phyloP scores from a whole-genome alignment of 2,797 vertebrate species.

The Enteromius mattozi region DNA sequence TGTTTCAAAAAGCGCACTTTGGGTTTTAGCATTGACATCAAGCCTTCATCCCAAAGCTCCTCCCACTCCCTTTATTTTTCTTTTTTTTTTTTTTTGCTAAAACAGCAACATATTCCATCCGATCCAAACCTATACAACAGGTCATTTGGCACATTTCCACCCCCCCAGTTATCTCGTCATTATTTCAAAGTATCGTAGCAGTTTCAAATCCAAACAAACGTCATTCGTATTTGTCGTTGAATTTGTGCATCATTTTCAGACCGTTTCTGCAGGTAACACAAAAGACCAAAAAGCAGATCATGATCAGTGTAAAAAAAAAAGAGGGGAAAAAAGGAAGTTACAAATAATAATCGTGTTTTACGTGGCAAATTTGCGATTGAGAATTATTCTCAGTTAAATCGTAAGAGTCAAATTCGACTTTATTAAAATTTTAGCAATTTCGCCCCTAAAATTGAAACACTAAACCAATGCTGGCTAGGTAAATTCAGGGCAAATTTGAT shows the following conservation, averaged over 20 bases:
- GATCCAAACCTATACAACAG: constrained; percentile 72
- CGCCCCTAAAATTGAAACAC: not conserved
- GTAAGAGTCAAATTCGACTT: not conserved
- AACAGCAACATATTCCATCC: constrained; percentile 76
- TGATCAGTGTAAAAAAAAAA: constrained; percentile 42
- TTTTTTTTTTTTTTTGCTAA: constrained; percentile 65
- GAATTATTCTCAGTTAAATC: not conserved
- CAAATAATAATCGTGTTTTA: not conserved
- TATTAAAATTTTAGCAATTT: not conserved
- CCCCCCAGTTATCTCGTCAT: constrained; percentile 67
- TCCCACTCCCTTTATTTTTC: constrained; percentile 36
- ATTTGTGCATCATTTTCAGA: constrained; percentile 13
- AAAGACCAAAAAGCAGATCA: constrained; percentile 27
- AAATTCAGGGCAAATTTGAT: not conserved
- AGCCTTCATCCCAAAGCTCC: constrained; percentile 72
- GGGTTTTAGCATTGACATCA: constrained; percentile 78
- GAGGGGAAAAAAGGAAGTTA: not conserved
- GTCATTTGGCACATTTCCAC: constrained; percentile 80
- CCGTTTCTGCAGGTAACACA: constrained; percentile 14
- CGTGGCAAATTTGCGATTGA: not conserved
- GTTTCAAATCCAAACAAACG: constrained; percentile 63
- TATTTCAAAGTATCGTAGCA: constrained; percentile 64
- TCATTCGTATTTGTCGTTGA: constrained; percentile 45
- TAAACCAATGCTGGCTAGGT: not conserved
- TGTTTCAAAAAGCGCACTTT: constrained; percentile 81